Base-by-base conservation (phyloP, 2,113 vertebrate species). In the Aegithalos caudatus region DNA sequence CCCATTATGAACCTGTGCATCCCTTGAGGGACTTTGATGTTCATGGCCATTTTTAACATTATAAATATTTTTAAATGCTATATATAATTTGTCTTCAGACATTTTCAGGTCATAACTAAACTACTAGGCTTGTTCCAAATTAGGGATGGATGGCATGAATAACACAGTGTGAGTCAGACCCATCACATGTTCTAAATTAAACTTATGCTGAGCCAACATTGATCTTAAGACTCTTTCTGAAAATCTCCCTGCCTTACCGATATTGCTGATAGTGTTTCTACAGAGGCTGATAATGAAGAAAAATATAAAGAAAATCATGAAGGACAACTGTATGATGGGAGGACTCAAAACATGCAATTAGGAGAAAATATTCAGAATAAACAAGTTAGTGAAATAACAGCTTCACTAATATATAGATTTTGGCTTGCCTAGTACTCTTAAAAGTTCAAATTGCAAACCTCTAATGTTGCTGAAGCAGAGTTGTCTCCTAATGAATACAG, bases 181-280 rank as follows among this genome's bases (percentile, higher is more conserved):
- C n/a, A 56, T 90, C 90, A 90, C 82, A 77, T 73, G 66, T 78
- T 95, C 92, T 86, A 86, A 92, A 95, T 92, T 86, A 93, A 97
- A 92, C 48, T 82, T 78, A 9, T 73, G 60, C 85, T 88, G 82
- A 95, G 76, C 51, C 74, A 64, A 80, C 56, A 15, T 12, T 95
- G 76, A 85, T 95, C 74, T 82, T 70, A 65, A 86, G 62, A 61
- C 40, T 92, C 40, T 45, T 65, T 61, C 18, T 77, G 66, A 93
- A 96, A 94, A 88, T 92, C 66, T 90, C 48, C 11, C 10, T 35
- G 17, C 50, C 33, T 61, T 82, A 82, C 24, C 66, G 44, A 66
- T 88, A 58, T 18, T 83, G 27, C 58, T 82, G 70, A 53, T 81
- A 38, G 25, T 50, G 33, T 93, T 86, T 80, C 71, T 86, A 24